These are phyloP conservation scores for Callionymus lyra DNA, from an alignment of 2,113 vertebrate species.

Conservation along the genomic window DNA sequence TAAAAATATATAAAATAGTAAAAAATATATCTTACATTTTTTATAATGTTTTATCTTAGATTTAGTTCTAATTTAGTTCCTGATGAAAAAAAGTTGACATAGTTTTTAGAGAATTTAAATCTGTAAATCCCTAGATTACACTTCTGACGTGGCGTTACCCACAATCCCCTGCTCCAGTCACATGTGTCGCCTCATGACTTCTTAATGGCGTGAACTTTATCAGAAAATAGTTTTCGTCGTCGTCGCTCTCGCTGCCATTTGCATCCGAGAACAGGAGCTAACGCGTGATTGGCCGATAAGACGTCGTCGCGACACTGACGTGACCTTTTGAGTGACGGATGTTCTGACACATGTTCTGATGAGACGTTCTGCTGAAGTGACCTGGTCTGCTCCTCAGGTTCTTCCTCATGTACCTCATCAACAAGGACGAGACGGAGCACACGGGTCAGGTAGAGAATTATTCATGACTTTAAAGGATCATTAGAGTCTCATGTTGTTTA, in stretches of 20 bases:
- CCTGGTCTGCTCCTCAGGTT: constrained; percentile 68
- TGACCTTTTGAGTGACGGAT: constrained; percentile 7
- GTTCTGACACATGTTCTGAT: no score
- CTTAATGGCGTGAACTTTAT: constrained; percentile 52
- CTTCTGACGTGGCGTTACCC: no score
- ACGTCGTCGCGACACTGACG: no score
- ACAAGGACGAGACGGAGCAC: constrained; percentile 98
- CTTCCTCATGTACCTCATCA: constrained; percentile 98
- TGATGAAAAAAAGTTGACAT: no score
- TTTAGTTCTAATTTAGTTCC: no score
- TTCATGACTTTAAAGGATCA: background rate
- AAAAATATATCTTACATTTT: no score
- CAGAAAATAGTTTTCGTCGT: constrained; percentile 46
- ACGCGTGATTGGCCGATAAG: constrained; percentile 18
- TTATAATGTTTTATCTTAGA: no score
- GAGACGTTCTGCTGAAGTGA: constrained; percentile 13
- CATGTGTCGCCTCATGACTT: constrained; percentile 39
- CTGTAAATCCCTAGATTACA: no score
- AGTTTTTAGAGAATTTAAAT: no score
- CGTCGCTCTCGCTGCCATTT: constrained; percentile 26
- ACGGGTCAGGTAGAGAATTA: constrained; percentile 79
- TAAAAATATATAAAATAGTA: no score
- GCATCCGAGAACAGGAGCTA: constrained; percentile 24
- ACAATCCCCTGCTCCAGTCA: constrained; percentile 30
- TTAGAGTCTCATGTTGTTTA: no score